Evolutionary conservation across 2,113 vertebrate species (phyloP).

Genomic region (Empidonax traillii): DNA sequence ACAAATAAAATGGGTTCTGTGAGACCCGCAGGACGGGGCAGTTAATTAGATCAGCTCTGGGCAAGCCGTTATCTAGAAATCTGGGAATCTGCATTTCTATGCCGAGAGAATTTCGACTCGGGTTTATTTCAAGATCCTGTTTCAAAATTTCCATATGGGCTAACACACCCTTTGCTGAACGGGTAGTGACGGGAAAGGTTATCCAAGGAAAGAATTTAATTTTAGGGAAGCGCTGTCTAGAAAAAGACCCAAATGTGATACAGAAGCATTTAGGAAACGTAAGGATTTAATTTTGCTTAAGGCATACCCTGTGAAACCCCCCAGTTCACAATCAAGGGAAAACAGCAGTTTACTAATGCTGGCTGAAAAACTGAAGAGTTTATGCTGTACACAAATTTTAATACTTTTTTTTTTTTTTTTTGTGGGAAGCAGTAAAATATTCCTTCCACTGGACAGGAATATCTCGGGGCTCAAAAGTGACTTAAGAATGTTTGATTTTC

Average conservation of each 20-base stretch:
- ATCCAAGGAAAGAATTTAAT: constrained; percentile 18
- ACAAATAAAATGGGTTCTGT: not conserved
- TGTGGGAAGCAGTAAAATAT: not conserved
- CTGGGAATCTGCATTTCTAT: not conserved
- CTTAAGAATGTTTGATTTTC: not conserved
- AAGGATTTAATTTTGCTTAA: not conserved
- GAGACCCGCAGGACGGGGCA: not conserved
- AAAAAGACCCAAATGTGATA: not conserved
- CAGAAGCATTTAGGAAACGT: not conserved
- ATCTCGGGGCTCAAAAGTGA: not conserved
- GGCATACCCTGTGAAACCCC: not conserved
- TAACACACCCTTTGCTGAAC: not conserved
- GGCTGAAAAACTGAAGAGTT: not conserved
- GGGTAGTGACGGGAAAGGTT: not conserved
- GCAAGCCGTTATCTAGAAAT: not conserved
- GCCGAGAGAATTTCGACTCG: not conserved
- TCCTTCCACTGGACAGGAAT: not conserved
- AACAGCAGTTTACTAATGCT: not conserved
- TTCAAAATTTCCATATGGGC: not conserved
- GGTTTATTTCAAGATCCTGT: constrained; percentile 12
- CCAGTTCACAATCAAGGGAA: not conserved
- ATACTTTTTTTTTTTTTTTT: not conserved
- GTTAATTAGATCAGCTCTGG: constrained; percentile 8
- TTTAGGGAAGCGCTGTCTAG: not conserved
- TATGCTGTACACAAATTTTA: not conserved